Conservation (phyloP, 2,797 vertebrate species). For the Tarsius wallacei region DNA sequence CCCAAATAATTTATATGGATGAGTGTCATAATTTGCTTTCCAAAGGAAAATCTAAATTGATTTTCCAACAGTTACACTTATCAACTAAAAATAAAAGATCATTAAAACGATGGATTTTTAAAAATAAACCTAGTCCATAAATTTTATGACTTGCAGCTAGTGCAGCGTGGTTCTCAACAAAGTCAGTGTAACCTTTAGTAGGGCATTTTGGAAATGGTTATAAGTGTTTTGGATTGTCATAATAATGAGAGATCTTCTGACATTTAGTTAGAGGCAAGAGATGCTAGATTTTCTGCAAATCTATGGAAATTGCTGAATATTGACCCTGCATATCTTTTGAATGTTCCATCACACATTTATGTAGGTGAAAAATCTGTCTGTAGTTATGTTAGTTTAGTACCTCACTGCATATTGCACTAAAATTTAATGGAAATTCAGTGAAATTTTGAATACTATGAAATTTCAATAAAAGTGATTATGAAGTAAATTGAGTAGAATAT, state of each 20-base stretch:
- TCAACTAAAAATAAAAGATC: neutral
- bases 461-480: neutral
- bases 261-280: neutral
- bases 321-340: neutral
- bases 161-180: neutral
- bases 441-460: neutral
- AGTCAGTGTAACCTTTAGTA: neutral
- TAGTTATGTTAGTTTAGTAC: neutral
- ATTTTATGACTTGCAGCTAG: fast-evolving
- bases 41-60: neutral
- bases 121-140: neutral
- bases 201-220: neutral
- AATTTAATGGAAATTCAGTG: neutral
- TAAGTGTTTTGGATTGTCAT: neutral
- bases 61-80: neutral
- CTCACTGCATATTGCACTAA: neutral
- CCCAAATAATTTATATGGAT: neutral
- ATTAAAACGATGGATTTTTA: neutral
- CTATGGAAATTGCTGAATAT: neutral
- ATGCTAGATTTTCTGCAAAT: neutral
- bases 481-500: neutral
- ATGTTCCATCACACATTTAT: neutral
- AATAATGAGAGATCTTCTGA: neutral
- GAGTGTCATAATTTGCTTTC: neutral
- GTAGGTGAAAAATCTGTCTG: neutral